A percentile compares a stretch with the other conserved stretches of the same genome.
Evolutionary conservation across 1,140 invertebrate species (phyloP).

Genomic region (Pseudomyrmex concolor): DNA sequence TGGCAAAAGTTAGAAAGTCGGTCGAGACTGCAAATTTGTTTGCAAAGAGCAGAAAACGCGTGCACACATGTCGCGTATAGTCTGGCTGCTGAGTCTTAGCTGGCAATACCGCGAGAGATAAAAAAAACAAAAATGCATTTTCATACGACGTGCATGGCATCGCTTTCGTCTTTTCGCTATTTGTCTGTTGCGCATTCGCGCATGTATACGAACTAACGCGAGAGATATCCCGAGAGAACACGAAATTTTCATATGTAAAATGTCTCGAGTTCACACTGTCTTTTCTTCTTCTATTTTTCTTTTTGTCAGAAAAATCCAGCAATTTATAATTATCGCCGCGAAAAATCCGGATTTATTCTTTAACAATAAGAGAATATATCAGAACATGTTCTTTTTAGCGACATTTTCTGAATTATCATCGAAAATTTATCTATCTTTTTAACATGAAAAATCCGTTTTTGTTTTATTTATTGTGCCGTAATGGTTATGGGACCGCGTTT

Average conservation of each 20-base stretch:
- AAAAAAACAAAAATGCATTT: slow-evolving; percentile 10
- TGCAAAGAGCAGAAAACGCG: not conserved
- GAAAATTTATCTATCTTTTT: not conserved
- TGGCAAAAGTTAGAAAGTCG: no score
- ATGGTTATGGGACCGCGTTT: not conserved
- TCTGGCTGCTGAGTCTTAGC: not conserved
- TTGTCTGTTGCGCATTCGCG: not conserved
- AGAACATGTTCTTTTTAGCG: not conserved
- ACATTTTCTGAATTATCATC: not conserved
- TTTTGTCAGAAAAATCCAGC: not conserved
- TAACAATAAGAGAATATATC: not conserved
- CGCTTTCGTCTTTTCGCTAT: not conserved
- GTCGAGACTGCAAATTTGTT: slow-evolving; percentile 21
- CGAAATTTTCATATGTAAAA: slow-evolving; percentile 3
- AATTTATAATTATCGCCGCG: not conserved
- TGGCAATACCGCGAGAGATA: not conserved
- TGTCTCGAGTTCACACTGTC: no score
- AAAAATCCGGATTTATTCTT: slow-evolving; percentile 3
- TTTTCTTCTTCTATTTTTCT: no score
- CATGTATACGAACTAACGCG: not conserved
- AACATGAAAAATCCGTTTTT: no score
- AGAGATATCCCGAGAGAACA: not conserved
- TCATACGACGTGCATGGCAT: not conserved
- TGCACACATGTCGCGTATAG: not conserved
- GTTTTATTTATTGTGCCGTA: not conserved